A percentile compares a stretch with the other conserved stretches of the same genome.
These are phyloP conservation scores for Ptiloglossa arizonensis DNA, from an alignment of 1,140 invertebrate genomes.

Conservation along the genomic window DNA sequence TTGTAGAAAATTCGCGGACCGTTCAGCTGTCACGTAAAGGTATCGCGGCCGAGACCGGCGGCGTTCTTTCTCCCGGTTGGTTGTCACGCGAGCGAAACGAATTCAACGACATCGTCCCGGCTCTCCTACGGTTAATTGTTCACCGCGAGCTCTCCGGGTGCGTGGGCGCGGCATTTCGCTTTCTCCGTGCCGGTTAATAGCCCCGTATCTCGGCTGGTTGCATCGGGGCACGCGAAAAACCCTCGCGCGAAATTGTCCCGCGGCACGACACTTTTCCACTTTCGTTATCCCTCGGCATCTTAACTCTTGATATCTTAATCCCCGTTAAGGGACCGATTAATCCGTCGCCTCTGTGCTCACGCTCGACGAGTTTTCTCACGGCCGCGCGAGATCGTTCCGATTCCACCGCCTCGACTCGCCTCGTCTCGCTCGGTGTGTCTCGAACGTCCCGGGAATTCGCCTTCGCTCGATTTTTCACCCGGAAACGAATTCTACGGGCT, in stretches of 20 bases:
- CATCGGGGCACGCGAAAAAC: conserved; percentile 48
- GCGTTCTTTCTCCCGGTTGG: no score
- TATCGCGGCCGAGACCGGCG: conserved; percentile 4
- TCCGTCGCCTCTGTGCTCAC: not conserved
- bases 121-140: conserved; percentile 57
- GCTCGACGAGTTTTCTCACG: conserved; percentile 18
- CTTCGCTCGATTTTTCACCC: no score
- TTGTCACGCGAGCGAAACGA: conserved; percentile 61
- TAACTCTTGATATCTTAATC: conserved; percentile 20
- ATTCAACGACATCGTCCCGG: conserved; percentile 43
- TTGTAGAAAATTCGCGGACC: conserved; percentile 46
- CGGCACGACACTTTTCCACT: conserved; percentile 41
- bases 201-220: conserved; percentile 2
- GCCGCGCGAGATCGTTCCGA: not conserved
- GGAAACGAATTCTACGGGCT: no score
- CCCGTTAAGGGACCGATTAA: not conserved
- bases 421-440: conserved; percentile 28
- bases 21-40: conserved; percentile 46
- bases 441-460: no score
- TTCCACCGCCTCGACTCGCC: not conserved
- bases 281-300: conserved; percentile 15
- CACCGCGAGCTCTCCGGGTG: conserved; percentile 19
- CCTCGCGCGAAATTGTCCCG: conserved; percentile 39
- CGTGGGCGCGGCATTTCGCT: conserved; percentile 34
- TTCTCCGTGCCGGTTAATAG: conserved; percentile 8